phyloP scores from a whole-genome alignment of 2,113 vertebrate species.

The Telmatochromis brachygnathus region DNA sequence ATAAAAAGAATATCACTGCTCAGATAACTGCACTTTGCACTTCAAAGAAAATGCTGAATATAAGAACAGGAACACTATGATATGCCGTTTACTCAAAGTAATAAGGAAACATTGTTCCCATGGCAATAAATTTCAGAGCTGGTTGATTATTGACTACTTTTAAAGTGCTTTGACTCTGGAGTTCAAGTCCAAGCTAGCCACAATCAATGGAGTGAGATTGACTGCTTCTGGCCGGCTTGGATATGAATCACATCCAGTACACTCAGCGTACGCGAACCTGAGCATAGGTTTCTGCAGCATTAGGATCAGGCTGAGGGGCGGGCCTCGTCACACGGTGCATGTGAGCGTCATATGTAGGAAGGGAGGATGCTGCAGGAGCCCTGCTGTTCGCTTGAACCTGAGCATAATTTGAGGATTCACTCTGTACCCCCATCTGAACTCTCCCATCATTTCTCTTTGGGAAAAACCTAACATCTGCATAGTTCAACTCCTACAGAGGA shows the following conservation, averaged over 20 bases:
- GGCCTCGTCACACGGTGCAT: background rate
- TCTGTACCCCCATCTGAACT: background rate
- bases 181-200: background rate
- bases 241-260: background rate
- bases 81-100: fast-evolving
- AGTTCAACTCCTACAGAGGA: slow-evolving; percentile 30
- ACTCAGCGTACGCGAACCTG: background rate
- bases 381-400: background rate
- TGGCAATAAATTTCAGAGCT: background rate
- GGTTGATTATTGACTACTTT: slow-evolving; percentile 18
- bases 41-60: background rate
- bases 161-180: background rate
- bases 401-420: background rate
- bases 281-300: fast-evolving
- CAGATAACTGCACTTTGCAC: background rate
- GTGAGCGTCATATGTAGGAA: background rate
- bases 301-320: background rate
- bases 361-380: background rate
- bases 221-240: background rate
- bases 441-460: background rate
- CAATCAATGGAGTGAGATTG: background rate
- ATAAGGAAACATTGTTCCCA: background rate
- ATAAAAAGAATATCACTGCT: background rate
- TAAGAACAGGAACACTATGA: background rate
- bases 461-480: background rate